Base-by-base conservation (phyloP, 2,888 invertebrate genomes). In the Galerucella pusilla region DNA sequence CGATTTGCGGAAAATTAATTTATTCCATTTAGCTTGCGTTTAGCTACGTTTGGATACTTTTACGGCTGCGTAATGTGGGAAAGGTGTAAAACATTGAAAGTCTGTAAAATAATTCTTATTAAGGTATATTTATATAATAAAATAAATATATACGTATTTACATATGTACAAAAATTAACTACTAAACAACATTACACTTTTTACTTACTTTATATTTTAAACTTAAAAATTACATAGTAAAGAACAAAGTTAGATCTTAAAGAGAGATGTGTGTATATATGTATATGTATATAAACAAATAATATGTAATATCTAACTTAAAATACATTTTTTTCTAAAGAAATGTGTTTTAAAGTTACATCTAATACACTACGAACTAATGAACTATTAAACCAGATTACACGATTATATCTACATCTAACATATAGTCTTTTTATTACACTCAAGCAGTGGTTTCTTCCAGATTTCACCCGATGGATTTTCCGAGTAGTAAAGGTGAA, bases 401-500 rank as follows among this genome's bases (percentile, higher is more conserved):
- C 57, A 57, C 57, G 16, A 57, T 2, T 57, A 42, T 42, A 57
- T 57, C 57, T 57, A 57, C 16, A 16, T 57, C 57, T 57, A 20
- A 57, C 54, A 54, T 54, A 54, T 57, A 57, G 57, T 57, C 57
- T 57, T 66, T 66, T 42, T 64, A 46, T 65, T 66, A 35, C 72
- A 66, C 72, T 67, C 64, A 49, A 57, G 57, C 10, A 61, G 67
- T 71, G 49, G 72, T 72, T 67, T 63, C 72, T 71, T 60, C 66
- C 59, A 67, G 72, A 35, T 59, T 72, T 72, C 66, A 67, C 67
- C 35, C 68, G 71, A 68, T 64, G 76, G 72, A 73, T 74, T 75
- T 78, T 73, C 71, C 70, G 57, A 76, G 78, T 73, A 66, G 79
- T 75, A 54, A 73, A 78, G 81, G 75, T 76, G 76, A 71, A 73